Evolutionary conservation across 2,888 invertebrate genomes (phyloP).

Genomic region (Pristionchus exspectatus): DNA sequence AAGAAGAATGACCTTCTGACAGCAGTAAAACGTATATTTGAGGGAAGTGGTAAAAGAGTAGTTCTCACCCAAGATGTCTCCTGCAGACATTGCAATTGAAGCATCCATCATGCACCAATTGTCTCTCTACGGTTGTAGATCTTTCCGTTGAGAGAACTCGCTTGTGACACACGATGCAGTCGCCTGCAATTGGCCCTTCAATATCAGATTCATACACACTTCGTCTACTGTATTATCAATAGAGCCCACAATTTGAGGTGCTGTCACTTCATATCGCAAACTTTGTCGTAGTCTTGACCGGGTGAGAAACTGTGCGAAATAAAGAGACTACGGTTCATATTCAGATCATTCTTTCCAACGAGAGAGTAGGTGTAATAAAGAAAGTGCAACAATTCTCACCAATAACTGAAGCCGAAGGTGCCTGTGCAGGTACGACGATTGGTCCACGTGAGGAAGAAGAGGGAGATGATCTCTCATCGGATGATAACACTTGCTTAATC

Average conservation of each 20-base stretch:
- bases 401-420: constrained; percentile 38
- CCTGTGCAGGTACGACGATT: constrained; percentile 47
- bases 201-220: background rate
- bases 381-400: background rate
- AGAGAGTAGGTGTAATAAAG: no score
- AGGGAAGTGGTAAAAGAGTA: background rate
- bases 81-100: constrained; percentile 46
- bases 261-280: no score
- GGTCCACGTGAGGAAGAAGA: constrained; percentile 2
- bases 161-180: constrained; percentile 34
- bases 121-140: background rate
- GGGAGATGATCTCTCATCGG: background rate
- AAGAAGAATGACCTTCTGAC: background rate
- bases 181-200: background rate
- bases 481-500: constrained; percentile 15
- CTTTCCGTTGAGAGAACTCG: constrained; percentile 49
- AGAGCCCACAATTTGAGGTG: background rate
- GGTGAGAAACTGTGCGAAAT: no score
- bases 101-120: constrained; percentile 7
- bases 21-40: background rate
- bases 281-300: no score
- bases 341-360: no score
- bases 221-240: background rate
- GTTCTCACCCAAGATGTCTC: constrained; percentile 22
- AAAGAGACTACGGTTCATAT: no score